Evolutionary conservation across 2,797 vertebrate species (phyloP), one percentile per base, ranked within the genome.

Genomic region (Pseudocheirus occidentalis): DNA sequence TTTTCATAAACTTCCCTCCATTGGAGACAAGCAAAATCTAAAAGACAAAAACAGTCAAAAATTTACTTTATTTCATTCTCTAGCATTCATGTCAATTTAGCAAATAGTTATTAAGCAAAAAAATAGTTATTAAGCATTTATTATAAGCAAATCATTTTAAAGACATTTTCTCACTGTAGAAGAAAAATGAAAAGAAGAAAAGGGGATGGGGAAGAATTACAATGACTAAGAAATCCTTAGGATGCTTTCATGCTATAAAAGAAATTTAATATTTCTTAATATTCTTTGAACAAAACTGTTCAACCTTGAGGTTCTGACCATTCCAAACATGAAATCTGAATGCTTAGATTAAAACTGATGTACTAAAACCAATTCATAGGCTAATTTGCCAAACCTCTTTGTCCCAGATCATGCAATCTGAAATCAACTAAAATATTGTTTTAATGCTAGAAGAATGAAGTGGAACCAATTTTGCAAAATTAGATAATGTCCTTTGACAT

Each of bases 1-100:
- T 99, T 99, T 99, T 99, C 99, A 99, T 99, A 98, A 99, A 99
- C 98, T 99, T 99, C 52, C 99, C 99, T 98, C 99, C 99, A 52
- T 99, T 99, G 95, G 99, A 99, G 96, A 99, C 99, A 97, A 99
- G 98, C 96, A 99, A 99, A 98, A 99, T 99, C 99, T 99, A 95
- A 92, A 54, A 92, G 40, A 87, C 40, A 96, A 0, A 95, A 55
- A 95, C 24, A 92, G 90, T 92, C 94, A 96, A 93, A 91, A 92
- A 21, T 81, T 28, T 56, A 24, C 46, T 87, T 87, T 50, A 87
- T 87, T 9, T 87, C 24, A 46, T 50, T 87, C 24, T 87, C 9
- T 46, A 87, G 21, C 9, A 87, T 50, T 87, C 40, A 27, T 87
- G 18, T 50, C 3, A 27, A 87, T 87, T 46, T 24, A 87, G 27